Conservation (phyloP, 2,888 invertebrate genomes). For the Agrochola macilenta region DNA sequence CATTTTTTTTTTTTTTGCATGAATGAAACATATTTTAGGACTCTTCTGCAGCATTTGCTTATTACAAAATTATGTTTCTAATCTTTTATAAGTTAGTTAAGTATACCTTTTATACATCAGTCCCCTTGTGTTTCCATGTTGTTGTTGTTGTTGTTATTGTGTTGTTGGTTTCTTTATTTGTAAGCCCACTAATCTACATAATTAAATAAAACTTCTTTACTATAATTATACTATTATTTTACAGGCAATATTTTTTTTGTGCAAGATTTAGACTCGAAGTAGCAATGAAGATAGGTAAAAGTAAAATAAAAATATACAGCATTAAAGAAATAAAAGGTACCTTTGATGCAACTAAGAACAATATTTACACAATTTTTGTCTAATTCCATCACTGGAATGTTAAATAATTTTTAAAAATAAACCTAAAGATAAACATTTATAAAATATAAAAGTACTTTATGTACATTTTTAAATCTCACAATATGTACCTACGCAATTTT, state of each 20-base stretch:
- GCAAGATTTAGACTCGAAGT: conserved; percentile 67
- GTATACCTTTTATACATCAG: neutral
- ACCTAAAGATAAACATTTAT: conserved; percentile 68
- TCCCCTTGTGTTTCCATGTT: neutral
- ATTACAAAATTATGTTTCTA: no score
- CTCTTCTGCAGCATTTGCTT: no score
- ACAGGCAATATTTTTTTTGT: conserved; percentile 74
- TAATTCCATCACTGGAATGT: conserved; percentile 88
- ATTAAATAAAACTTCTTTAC: conserved; percentile 53
- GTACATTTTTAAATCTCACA: conserved; percentile 73
- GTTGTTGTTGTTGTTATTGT: no score
- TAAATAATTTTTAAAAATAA: conserved; percentile 75
- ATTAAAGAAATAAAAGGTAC: conserved; percentile 62
- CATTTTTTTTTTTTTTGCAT: no score
- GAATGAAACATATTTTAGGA: no score
- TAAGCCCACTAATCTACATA: neutral
- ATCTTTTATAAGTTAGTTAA: no score
- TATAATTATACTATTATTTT: conserved; percentile 71
- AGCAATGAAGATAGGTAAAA: conserved; percentile 58
- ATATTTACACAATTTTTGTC: conserved; percentile 74
- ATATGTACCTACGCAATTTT: conserved; percentile 61
- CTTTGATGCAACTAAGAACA: conserved; percentile 66
- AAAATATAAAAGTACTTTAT: conserved; percentile 72
- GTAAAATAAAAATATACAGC: conserved; percentile 61
- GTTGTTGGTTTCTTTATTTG: no score